Evolutionary conservation across 2,113 vertebrate species (phyloP), one percentile per base, ranked within the genome.

Genomic region (Panthera uncia): DNA sequence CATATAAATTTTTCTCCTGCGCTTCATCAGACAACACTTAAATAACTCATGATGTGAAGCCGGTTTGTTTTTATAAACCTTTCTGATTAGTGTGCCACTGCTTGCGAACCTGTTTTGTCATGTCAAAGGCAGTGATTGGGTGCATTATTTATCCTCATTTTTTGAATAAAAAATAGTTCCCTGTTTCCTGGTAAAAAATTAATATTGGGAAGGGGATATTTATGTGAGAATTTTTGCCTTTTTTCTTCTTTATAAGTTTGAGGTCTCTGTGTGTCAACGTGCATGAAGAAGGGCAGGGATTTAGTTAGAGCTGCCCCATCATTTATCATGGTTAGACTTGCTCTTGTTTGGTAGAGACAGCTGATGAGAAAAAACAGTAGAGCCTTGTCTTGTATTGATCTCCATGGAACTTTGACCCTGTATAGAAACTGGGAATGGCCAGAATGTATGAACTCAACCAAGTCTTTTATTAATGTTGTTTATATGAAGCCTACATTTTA

Each of bases 91-190:
- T 31, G 7, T 76, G 33, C 7, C 48, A 81, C 0, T 73, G 61
- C 52, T 89, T 92, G 13, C 31, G 48, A 86, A 36, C 41, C 7
- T 81, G 2, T 33, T 89, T 52, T 81, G 73, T 65, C n/a, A 25
- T n/a, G 52, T 85, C 4, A 6, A 45, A 25, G 5, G 7, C 48
- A 81, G 0, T 93, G 33, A 85, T 85, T 81, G 76, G 21, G 69
- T 95, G 19, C 8, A 91, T 50, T 95, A 63, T 74, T 79, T 94
- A 94, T 73, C n/a, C 4, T 86, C 21, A 63, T 76, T 66, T 96
- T 96, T 80, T 63, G 14, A 15, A 69, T 71, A 68, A 50, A 65
- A 19, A 91, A 10, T 33, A 50, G 82, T 41, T 71, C 1, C 7
- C 5, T 74, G 16, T 95, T 89, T 94, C 50, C 55, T 89, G 66